Conservation (phyloP, 2,888 invertebrate species). For the Spisula solida region DNA sequence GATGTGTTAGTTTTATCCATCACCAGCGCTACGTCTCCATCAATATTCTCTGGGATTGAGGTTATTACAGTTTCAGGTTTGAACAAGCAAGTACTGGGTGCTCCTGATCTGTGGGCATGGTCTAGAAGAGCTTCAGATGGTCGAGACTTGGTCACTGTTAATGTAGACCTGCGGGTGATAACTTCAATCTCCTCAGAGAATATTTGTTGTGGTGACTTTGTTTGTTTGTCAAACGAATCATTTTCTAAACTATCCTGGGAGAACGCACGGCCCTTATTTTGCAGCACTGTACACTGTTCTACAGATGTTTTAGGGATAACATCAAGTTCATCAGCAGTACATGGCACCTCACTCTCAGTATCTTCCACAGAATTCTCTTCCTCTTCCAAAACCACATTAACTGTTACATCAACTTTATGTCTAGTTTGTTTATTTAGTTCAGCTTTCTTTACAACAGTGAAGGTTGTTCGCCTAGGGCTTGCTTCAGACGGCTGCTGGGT, state of each 20-base stretch:
- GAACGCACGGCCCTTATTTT: constrained; percentile 29
- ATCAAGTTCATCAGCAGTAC: not conserved
- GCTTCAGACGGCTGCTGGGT: constrained; percentile 65
- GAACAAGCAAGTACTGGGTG: not conserved
- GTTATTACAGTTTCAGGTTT: not conserved
- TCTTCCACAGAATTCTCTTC: constrained; percentile 30
- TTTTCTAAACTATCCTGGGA: constrained; percentile 63
- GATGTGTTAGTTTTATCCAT: not conserved
- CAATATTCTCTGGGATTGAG: constrained; percentile 41
- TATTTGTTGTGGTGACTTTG: constrained; percentile 52
- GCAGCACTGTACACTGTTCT: not conserved
- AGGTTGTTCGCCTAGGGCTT: constrained; percentile 79
- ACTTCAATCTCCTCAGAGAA: constrained; percentile 57
- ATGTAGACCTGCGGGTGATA: constrained; percentile 69
- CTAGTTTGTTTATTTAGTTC: constrained; percentile 24
- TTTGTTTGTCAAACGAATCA: constrained; percentile 52
- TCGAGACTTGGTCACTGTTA: constrained; percentile 78
- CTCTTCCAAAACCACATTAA: constrained; percentile 22
- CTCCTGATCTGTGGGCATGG: constrained; percentile 25
- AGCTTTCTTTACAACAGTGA: constrained; percentile 69
- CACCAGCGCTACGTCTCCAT: not conserved
- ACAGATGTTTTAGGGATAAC: not conserved
- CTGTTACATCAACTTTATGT: constrained; percentile 35
- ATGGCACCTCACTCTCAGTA: not conserved
- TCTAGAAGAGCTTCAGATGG: constrained; percentile 78